Evolutionary conservation across 2,888 invertebrate species (phyloP), one percentile per base, ranked within the genome.

Genomic region (Cylindroiulus punctatus): DNA sequence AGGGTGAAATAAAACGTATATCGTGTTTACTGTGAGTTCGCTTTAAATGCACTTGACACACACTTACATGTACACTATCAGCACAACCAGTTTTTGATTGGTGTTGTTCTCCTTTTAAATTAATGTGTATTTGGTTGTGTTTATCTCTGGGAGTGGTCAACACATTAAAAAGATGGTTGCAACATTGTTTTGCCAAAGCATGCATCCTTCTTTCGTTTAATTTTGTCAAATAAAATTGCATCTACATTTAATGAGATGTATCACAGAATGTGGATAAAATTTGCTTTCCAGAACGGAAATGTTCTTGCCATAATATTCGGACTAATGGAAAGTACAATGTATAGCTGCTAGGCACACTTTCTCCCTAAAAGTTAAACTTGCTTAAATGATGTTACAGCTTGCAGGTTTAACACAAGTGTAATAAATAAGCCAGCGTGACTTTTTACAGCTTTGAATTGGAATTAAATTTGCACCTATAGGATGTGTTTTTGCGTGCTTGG

Each of bases 381-480:
- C 17, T 47, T 22, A n/a, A n/a, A 22, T 10, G 22, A 65, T 8
- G 7, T n/a, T n/a, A 30, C 76, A 30, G 26, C 76, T 76, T 30
- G 76, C 30, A 1, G 14, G 3, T 52, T 52, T 52, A 52, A n/a
- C 4, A 12, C 52, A 4, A n/a, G 52, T n/a, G 52, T 52, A 52
- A n/a, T 52, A 52, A 52, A 52, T 52, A 76, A 26, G 76, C 76
- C 52, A 4, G 19, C n/a, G 52, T n/a, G 76, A 30, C 26, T 76
- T 65, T 76, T 76, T 30, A 30, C 76, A 76, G 26, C 76, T 14
- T 12, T 2, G 26, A 76, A 76, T 76, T 76, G 3, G 2, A 76
- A 76, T 30, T 30, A 76, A 30, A 76, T 76, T 76, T 76, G 76
- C 76, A 76, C 76, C 30, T 76, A 76, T 76, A 76, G 76, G 76